Evolutionary conservation across 2,888 invertebrate species (phyloP), one percentile per base, ranked within the genome.

Genomic region (Hybos culiciformis): DNA sequence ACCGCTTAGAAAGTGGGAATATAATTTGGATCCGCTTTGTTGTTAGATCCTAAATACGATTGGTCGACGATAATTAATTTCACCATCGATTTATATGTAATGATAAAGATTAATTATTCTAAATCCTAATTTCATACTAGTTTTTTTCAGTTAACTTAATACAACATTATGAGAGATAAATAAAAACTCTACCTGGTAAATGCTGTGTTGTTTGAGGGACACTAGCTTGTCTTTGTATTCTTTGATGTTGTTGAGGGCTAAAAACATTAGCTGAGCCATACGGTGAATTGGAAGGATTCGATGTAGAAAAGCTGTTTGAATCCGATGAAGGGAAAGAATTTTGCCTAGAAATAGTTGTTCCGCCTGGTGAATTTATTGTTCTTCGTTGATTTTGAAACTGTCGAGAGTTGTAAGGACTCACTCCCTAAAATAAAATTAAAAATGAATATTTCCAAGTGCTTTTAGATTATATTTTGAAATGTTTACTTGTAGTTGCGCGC

Each of bases 401-500:
- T 43, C 67, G 57, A 45, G 61, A 54, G 47, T 53, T 56, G 46
- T 61, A 62, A 33, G 60, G 60, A 54, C 57, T 56, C n/a, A 57
- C 59, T 49, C 58, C 61, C 61, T 61, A 37, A 18, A 43, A 29
- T 26, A 39, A n/a, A n/a, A 37, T 24, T 15, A 41, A 38, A 3
- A 29, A 5, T 29, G 9, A 12, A 29, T 5, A n/a, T n/a, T 29
- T 12, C 21, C 17, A 23, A 32, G 9, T 33, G 42, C 37, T 19
- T 34, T 17, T 19, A 36, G 8, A 6, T 39, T 29, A 23, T 21
- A 40, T 29, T 44, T 41, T 41, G 42, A 41, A 20, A 41, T 45
- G 19, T 39, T 43, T 68, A 84, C 84, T 60, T 81, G 80, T 56
- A 86, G 70, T 66, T 86, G 86, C 54, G 84, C 83, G 68, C 81